These are phyloP conservation scores for Thryonomys swinderianus DNA, from an alignment of 2,113 vertebrate species.

Conservation along the genomic window DNA sequence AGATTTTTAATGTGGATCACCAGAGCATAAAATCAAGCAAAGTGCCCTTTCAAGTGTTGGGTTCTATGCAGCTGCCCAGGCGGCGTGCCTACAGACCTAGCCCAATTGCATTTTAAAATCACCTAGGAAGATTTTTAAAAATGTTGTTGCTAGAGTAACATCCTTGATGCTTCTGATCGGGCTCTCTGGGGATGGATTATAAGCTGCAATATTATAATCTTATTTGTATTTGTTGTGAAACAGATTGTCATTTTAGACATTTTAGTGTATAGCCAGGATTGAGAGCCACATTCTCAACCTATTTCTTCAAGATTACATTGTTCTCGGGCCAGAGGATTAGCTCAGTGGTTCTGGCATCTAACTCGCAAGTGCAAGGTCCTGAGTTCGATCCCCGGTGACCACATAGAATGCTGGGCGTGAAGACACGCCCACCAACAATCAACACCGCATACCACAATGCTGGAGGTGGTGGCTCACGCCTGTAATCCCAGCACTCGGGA, in stretches of 20 bases:
- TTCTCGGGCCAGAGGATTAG: too few relatives aligned
- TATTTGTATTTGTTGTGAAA: not conserved
- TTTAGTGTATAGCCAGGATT: not conserved
- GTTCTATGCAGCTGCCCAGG: accelerated
- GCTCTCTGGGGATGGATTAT: not conserved
- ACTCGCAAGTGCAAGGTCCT: too few relatives aligned
- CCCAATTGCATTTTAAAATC: not conserved
- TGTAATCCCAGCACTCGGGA: too few relatives aligned
- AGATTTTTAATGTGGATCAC: not conserved
- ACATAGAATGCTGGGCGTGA: too few relatives aligned
- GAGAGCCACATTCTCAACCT: not conserved
- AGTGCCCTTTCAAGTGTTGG: not conserved
- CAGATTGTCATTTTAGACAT: not conserved
- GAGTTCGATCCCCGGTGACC: too few relatives aligned
- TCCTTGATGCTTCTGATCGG: not conserved
- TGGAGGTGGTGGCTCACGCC: too few relatives aligned
- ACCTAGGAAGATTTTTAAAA: not conserved
- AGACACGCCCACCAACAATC: too few relatives aligned
- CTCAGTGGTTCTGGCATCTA: too few relatives aligned
- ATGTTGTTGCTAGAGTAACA: not conserved
- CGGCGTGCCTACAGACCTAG: not conserved
- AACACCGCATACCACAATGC: too few relatives aligned
- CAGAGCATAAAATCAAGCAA: not conserved
- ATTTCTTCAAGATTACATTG: not conserved
- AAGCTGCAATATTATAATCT: not conserved